Evolutionary conservation across 2,797 vertebrate species (phyloP), one percentile per base, ranked within the genome.

Genomic region (Notolepis coatsorum): DNA sequence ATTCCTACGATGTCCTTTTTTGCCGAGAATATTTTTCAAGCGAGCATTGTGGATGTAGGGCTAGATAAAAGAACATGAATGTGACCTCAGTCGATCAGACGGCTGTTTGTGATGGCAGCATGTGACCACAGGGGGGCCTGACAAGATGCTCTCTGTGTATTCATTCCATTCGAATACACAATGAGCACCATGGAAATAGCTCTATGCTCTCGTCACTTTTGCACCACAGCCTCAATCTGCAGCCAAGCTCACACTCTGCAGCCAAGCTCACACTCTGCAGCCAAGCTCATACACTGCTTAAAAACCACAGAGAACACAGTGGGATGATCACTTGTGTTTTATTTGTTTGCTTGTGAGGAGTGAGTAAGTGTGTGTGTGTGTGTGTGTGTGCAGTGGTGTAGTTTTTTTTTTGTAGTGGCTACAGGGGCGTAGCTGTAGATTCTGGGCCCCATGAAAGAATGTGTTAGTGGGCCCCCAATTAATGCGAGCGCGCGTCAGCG

Each of bases 51-150:
- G 12, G 13, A n/a, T 37, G 35, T n/a, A n/a, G 35, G 15, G 15
- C 15, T 13, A 37, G 35, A 37, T 13, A n/a, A n/a, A 37, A 37
- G 10, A 37, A n/a, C 17, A 43, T 17, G 9, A 43, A 5, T 15
- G 23, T 39, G 28, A 49, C 18, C 51, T 37, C 30, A 35, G 56
- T 64, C 76, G 28, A 66, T 39, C 38, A 52, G 55, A n/a, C 24
- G 39, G 53, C 24, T 68, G 52, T 67, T 65, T 79, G 75, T 69
- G 43, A 81, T 84, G 62, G 61, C 75, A 51, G 51, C 2, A 4
- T 49, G 35, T 61, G 68, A 65, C 75, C 78, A 79, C 78, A 59
- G 39, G 78, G 45, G 78, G 81, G 75, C 75, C 50, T 10, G 20
- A 12, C 27, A 12, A 24, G 30, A 45, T 51, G 23, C 25, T 18